Conservation (phyloP, 2,797 vertebrate species). For the Emys orbicularis region DNA sequence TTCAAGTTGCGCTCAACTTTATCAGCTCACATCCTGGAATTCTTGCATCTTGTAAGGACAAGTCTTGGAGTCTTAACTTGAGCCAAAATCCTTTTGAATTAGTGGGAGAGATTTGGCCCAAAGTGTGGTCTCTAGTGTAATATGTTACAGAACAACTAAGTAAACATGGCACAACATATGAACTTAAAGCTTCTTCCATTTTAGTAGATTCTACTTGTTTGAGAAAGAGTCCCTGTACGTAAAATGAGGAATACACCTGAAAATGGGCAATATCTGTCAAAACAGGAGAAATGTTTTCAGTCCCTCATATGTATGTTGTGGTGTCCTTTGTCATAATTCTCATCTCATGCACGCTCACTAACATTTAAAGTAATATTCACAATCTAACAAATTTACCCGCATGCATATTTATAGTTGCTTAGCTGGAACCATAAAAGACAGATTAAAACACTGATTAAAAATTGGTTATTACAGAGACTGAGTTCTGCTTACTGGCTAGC, state of each 20-base stretch:
- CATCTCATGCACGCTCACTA: not conserved
- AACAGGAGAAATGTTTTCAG: not conserved
- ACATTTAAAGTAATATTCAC: not conserved
- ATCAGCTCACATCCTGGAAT: not conserved
- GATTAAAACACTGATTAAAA: not conserved
- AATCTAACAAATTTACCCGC: not conserved
- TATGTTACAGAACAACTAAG: not conserved
- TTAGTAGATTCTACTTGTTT: not conserved
- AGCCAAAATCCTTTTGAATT: not conserved
- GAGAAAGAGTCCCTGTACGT: not conserved
- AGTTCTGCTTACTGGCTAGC: not conserved
- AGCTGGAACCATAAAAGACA: not conserved
- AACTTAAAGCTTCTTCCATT: not conserved
- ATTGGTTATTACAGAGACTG: not conserved
- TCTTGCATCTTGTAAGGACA: not conserved
- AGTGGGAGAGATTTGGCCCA: rapidly evolving
- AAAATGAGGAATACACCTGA: not conserved
- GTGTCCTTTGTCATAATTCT: not conserved
- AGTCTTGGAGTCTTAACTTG: not conserved
- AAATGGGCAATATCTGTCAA: not conserved
- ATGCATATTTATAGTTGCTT: not conserved
- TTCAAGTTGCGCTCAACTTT: not conserved
- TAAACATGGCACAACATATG: not conserved
- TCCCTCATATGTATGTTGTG: not conserved
- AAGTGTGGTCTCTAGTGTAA: constrained; percentile 8